Conservation (phyloP, 2,113 vertebrate species). For the Rhinoderma darwinii region DNA sequence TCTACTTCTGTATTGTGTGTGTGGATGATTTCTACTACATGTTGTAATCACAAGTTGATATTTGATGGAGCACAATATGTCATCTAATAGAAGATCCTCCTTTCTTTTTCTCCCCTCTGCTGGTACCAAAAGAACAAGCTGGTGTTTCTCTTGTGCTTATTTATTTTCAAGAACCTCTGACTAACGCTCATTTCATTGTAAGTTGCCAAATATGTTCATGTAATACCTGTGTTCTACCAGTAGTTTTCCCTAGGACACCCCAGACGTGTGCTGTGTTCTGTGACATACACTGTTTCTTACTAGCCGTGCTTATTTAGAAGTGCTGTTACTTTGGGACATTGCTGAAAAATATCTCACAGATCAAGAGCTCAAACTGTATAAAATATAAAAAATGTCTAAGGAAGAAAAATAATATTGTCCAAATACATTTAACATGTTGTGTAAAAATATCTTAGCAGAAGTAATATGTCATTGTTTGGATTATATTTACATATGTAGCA, state of each 20-base stretch:
- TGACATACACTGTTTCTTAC: constrained; percentile 17
- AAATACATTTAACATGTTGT: constrained; percentile 12
- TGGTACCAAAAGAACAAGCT: constrained; percentile 74
- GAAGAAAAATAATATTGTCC: neutral
- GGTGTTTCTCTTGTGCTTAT: constrained; percentile 85
- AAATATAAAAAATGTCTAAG: neutral
- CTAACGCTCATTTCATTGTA: constrained; percentile 75
- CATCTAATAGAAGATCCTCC: constrained; percentile 66
- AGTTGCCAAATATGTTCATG: constrained; percentile 72
- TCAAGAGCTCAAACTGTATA: neutral
- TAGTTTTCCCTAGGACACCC: constrained; percentile 52
- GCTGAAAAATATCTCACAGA: neutral
- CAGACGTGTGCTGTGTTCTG: constrained; percentile 25
- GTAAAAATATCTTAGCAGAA: neutral
- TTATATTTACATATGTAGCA: neutral
- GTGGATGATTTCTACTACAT: constrained; percentile 64
- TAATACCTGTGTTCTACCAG: constrained; percentile 44
- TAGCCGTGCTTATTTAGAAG: neutral
- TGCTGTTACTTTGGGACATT: neutral
- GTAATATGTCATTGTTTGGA: neutral
- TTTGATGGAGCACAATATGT: constrained; percentile 62
- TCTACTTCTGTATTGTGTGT: constrained; percentile 71
- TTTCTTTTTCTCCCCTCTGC: constrained; percentile 70
- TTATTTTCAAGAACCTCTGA: constrained; percentile 81
- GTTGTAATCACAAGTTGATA: constrained; percentile 64